Base-by-base conservation (phyloP, 2,113 vertebrate genomes). In the Eurypyga helias region DNA sequence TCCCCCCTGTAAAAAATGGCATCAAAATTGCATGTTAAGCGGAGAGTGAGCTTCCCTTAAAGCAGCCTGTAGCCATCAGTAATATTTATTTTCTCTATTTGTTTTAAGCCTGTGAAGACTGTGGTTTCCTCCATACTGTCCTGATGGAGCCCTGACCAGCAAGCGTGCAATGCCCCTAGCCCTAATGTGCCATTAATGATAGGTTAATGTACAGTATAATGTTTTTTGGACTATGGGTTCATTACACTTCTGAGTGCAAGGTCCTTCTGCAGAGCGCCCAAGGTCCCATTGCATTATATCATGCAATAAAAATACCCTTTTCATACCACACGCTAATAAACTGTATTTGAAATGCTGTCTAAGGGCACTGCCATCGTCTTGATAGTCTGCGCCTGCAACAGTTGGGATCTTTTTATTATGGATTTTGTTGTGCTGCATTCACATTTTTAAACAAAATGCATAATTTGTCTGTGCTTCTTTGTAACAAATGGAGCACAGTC, bases 121-220 rank as follows among this genome's bases (percentile, higher is more conserved):
- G 87, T 95, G 96, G 70, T 90, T 98, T 97, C 95, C 96, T 97
- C 95, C 73, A 79, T 93, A 92, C 94, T 97, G 98, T 98, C 98
- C 98, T 98, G 98, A 98, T 98, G 97, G 97, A 98, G 98, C 97
- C 98, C 98, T 98, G 98, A 91, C 97, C 98, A 98, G 97, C 91
- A 34, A 98, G 98, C 98, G 94, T 98, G 98, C 98, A 97, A 94
- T 98, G 98, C 98, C 98, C 98, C 98, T 89, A 98, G 98, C 98
- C 98, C 98, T 98, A 94, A 98, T 98, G 98, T 98, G 98, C 98
- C 98, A 97, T 98, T 98, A 98, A 98, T 97, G 97, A 98, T 98
- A 98, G 98, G 98, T 98, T 98, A 98, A 98, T 98, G 98, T 97
- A 95, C 98, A 98, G 97, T 97, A 95, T 98, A 98, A 98, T 98